Conservation (phyloP, 30 jellyfish, hydroid and myxozoan species). For the Haliclystus octoradiatus region DNA sequence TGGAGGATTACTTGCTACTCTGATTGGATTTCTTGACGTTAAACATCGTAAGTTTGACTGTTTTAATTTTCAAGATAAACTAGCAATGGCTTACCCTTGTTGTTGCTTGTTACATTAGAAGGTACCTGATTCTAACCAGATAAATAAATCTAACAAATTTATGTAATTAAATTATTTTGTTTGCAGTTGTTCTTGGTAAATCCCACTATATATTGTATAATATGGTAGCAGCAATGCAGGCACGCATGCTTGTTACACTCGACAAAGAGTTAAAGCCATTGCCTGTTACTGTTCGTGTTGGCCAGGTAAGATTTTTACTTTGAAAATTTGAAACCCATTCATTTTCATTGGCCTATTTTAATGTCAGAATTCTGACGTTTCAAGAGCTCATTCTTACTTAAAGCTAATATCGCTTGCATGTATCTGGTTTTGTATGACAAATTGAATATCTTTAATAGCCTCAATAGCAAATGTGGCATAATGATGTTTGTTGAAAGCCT, state of each 20-base stretch:
- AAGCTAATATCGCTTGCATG: too few relatives aligned
- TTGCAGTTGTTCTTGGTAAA: slow-evolving; percentile 78
- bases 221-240: slow-evolving; percentile 94
- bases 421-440: too few relatives aligned
- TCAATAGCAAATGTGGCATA: too few relatives aligned
- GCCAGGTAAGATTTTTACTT: slow-evolving; percentile 52
- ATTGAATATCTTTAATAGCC: too few relatives aligned
- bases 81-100: neutral
- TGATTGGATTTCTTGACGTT: slow-evolving; percentile 76
- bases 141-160: neutral
- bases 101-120: neutral
- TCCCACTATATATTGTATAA: slow-evolving; percentile 80
- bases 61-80: neutral
- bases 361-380: too few relatives aligned
- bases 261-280: slow-evolving; percentile 58
- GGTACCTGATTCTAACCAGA: neutral
- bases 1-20: slow-evolving; percentile 85
- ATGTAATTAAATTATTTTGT: neutral
- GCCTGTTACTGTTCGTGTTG: slow-evolving; percentile 96
- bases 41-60: slow-evolving; percentile 64
- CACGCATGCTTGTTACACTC: slow-evolving; percentile 86
- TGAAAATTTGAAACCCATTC: too few relatives aligned
- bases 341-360: too few relatives aligned
- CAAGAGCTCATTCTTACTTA: too few relatives aligned
- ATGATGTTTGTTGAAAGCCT: too few relatives aligned